Evolutionary conservation across 2,113 vertebrate genomes (phyloP), one percentile per base, ranked within the genome.

Genomic region (Mobula hypostoma): DNA sequence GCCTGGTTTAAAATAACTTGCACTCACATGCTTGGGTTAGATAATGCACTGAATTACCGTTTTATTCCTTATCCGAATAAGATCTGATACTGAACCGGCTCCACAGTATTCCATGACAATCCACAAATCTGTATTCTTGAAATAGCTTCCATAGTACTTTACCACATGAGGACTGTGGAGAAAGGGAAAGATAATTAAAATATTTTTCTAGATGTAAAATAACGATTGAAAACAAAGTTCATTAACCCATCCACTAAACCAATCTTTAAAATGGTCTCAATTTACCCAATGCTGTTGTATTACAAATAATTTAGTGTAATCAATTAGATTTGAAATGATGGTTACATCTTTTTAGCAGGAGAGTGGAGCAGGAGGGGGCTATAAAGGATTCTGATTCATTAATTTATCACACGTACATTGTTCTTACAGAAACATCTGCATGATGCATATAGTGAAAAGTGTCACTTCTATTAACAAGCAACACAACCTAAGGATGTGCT

Each of bases 71-170:
- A 99, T 95, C n/a, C 98, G 97, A 95, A 99, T 98, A 79, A 99
- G 98, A 94, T 99, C 98, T 2, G 97, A 98, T 4, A 99, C 98
- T 0, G 98, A 99, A 94, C 98, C 98, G 21, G 98, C 98, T 0
- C 98, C 98, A 36, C 98, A 99, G 95, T 98, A 99, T 63, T 99
- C 98, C 98, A 99, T 99, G 29, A 99, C 98, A n/a, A 99, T 99
- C 98, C 98, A 99, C 95, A 99, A 96, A 96, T 99, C 98, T 0
- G 97, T 98, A 96, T 99, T 98, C 95, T 99, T 99, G 96, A 99
- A 99, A 95, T 99, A 99, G 96, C 98, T 99, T 96, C 98, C 98
- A 0, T 99, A 99, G 94, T 99, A 99, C 24, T 98, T 97, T 82
- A 99, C 98, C 32, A 99, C 98, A 8, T 99, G 98, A 56, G 97